A percentile compares a stretch with the other conserved stretches of the same genome.
phyloP scores from a whole-genome alignment of 2,888 invertebrate genomes.

The Phlogophora meticulosa region DNA sequence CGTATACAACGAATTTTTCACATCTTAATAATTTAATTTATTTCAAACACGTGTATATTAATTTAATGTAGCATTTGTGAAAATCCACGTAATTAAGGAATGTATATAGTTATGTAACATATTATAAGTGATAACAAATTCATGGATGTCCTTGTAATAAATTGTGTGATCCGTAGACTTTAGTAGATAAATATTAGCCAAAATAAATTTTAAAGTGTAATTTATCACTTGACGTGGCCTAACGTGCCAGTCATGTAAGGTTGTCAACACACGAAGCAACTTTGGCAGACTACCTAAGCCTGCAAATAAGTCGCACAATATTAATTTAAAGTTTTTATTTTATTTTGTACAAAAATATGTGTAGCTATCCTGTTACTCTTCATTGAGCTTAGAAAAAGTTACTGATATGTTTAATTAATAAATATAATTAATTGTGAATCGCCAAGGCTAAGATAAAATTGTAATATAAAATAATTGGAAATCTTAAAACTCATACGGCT shows the following conservation, averaged over 20 bases:
- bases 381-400: constrained; percentile 62
- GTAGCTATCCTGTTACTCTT: constrained; percentile 59
- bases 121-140: constrained; percentile 69
- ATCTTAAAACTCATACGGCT: constrained; percentile 47
- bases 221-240: constrained; percentile 21
- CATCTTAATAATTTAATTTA: constrained; percentile 6
- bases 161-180: constrained; percentile 84
- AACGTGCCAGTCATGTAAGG: constrained; percentile 2
- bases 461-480: constrained; percentile 54
- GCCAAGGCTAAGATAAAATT: constrained; percentile 56
- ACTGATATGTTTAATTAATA: constrained; percentile 42
- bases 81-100: constrained; percentile 52
- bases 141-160: constrained; percentile 81
- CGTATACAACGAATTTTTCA: constrained; percentile 61
- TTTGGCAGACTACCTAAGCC: constrained; percentile 26
- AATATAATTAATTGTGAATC: constrained; percentile 52
- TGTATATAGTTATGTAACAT: constrained; percentile 78
- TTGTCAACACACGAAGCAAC: constrained; percentile 33
- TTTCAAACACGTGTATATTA: not conserved
- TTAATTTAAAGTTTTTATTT: constrained; percentile 16
- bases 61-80: constrained; percentile 12
- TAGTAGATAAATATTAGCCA: constrained; percentile 77
- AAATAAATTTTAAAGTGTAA: constrained; percentile 56
- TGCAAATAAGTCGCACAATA: constrained; percentile 16
- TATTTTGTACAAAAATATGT: constrained; percentile 48